Evolutionary conservation across 2,113 vertebrate species (phyloP).

Genomic region (Sciurus niger): DNA sequence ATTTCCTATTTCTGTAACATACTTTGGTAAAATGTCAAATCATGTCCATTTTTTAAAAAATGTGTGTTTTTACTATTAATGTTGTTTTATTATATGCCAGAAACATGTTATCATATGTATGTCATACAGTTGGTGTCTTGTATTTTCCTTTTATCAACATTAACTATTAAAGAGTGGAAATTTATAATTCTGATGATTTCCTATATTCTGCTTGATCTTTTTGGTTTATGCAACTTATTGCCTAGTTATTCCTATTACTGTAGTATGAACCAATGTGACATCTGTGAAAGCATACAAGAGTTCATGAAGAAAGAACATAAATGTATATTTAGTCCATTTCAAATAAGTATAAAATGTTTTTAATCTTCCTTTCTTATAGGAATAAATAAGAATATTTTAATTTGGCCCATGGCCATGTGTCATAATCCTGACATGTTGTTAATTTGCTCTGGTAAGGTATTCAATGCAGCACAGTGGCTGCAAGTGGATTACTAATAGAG

Average conservation of each 20-base stretch:
- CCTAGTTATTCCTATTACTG: background rate
- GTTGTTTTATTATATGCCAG: background rate
- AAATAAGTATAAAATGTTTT: background rate
- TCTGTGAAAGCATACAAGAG: background rate
- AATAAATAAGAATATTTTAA: background rate
- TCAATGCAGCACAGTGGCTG: background rate
- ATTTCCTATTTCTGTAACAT: background rate
- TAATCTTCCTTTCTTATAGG: background rate
- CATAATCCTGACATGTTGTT: background rate
- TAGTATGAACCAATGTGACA: background rate
- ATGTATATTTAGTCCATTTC: background rate
- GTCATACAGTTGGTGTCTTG: background rate
- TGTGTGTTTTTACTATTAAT: background rate
- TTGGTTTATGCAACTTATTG: background rate
- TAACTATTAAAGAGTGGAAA: background rate
- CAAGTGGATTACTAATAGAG: background rate
- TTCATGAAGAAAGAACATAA: background rate
- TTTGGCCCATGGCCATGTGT: background rate
- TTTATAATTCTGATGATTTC: background rate
- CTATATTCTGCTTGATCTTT: background rate
- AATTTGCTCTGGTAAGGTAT: background rate
- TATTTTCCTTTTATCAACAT: background rate
- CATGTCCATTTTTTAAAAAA: background rate
- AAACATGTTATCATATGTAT: background rate
- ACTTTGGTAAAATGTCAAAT: conserved; percentile 23